Evolutionary conservation across 2,888 invertebrate genomes (phyloP).

Genomic region (Agriotes lineatus): DNA sequence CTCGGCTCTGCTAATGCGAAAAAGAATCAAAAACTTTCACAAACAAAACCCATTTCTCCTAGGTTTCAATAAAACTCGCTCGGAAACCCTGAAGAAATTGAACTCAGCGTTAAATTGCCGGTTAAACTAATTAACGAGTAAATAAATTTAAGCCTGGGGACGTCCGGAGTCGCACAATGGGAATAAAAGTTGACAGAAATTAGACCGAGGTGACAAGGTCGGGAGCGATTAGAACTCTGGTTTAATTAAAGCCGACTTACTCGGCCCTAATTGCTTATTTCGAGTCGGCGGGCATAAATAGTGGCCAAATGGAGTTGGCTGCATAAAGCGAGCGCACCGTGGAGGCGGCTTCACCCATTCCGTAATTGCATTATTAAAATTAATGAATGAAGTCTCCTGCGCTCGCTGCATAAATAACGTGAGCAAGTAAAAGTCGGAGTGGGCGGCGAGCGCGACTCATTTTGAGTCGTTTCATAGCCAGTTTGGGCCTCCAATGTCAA

Average conservation of each 20-base stretch:
- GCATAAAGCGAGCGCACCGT: conserved; percentile 17
- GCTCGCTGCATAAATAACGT: conserved; percentile 10
- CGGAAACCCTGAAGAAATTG: conserved; percentile 4
- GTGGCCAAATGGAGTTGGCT: not conserved
- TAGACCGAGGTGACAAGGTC: not conserved
- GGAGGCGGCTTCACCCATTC: conserved; percentile 16
- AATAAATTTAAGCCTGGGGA: conserved; percentile 10
- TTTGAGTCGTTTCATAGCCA: conserved; percentile 12
- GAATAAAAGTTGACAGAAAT: not conserved
- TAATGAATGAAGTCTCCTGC: conserved; percentile 14
- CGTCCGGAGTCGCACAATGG: not conserved
- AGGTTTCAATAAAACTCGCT: conserved; percentile 2
- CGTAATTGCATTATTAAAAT: conserved; percentile 21
- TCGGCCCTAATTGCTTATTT: conserved; percentile 4
- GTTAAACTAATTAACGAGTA: conserved; percentile 21
- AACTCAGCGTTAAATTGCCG: conserved; percentile 5
- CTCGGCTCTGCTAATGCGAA: no score
- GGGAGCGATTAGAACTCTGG: not conserved
- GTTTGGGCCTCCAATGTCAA: conserved; percentile 7
- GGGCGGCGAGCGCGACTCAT: conserved; percentile 5
- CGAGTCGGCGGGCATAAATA: not conserved
- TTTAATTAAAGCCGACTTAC: conserved; percentile 14
- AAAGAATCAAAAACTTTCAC: not conserved
- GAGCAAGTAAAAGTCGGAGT: conserved; percentile 9
- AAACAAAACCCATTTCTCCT: conserved; percentile 3